Evolutionary conservation across 2,113 vertebrate genomes (phyloP), one percentile per base, ranked within the genome.

Genomic region (Apodemus speciosus): DNA sequence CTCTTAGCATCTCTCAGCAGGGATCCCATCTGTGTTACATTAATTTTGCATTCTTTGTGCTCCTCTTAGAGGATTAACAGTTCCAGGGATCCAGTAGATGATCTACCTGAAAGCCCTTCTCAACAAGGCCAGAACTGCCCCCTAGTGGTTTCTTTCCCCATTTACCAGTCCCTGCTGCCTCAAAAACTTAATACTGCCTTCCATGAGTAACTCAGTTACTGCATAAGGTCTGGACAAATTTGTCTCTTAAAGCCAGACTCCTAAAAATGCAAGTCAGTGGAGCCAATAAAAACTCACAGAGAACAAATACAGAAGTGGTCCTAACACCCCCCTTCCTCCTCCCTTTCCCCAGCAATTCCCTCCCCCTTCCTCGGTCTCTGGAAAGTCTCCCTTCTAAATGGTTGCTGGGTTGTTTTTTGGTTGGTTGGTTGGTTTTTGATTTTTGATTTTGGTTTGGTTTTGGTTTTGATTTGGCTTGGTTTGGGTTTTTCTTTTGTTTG

Each of bases 191-290:
- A 40, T 83, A 46, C 20, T 53, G 16, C 64, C 20, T 89, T 85
- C 21, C 25, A 20, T 87, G 62, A 85, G 49, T 64, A 88, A 91
- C 43, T 56, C 58, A 84, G 15, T 40, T 38, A 71, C 20, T 0
- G 66, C 9, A 43, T 1, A 25, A 32, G 3, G 4, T 68, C 79
- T 85, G 68, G 87, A 49, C 79, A 80, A 92, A 84, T 23, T 77
- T 23, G 72, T 62, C 38, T 93, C 62, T 80, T 81, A 62, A 85
- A 90, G 68, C 6, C 2, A 88, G 30, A 84, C 40, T 93, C 35
- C 66, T 80, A 85, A 81, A 90, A 93, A 72, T 21, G 20, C 21
- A 94, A 87, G 88, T 76, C 58, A 85, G 56, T 60, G n/a, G 2
- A 49, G 6, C 23, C 60, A 75, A 51, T 53, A 18, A 38, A 56